A percentile compares a stretch with the other conserved stretches of the same genome.
phyloP scores from a whole-genome alignment of 2,888 invertebrate genomes.

The Loripinus fragilis region DNA sequence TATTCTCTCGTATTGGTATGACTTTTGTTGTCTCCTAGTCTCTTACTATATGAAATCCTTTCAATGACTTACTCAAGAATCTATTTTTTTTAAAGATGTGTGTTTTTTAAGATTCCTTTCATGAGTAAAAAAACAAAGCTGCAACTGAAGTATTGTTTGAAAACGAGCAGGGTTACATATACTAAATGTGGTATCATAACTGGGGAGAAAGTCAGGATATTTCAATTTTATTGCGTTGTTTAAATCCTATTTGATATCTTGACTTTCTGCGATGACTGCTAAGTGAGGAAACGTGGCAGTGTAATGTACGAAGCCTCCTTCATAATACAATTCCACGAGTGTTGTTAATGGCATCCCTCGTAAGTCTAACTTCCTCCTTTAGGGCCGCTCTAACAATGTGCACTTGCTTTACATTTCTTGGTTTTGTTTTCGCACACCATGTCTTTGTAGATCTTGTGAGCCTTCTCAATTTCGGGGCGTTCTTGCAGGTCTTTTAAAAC shows the following conservation, averaged over 20 bases:
- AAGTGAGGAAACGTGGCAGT: background rate
- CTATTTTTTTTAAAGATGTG: no score
- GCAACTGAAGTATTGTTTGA: background rate
- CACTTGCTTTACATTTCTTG: background rate
- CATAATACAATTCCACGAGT: background rate
- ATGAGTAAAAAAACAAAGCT: background rate
- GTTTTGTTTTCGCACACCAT: background rate
- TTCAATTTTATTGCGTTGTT: background rate
- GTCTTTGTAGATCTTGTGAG: background rate
- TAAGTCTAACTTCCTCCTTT: background rate
- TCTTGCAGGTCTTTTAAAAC: background rate
- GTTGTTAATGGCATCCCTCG: background rate
- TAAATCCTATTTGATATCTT: no score
- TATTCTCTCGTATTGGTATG: no score
- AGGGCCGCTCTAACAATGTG: background rate
- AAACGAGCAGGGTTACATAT: background rate
- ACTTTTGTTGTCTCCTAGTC: no score
- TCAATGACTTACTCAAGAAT: no score
- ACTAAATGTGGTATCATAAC: background rate
- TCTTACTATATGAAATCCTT: no score
- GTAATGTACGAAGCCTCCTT: background rate
- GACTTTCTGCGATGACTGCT: background rate
- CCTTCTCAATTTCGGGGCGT: background rate
- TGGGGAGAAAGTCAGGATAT: background rate
- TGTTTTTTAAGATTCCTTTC: background rate